Evolutionary conservation across 2,797 vertebrate species (phyloP).

Genomic region (Bradypodion ventrale): DNA sequence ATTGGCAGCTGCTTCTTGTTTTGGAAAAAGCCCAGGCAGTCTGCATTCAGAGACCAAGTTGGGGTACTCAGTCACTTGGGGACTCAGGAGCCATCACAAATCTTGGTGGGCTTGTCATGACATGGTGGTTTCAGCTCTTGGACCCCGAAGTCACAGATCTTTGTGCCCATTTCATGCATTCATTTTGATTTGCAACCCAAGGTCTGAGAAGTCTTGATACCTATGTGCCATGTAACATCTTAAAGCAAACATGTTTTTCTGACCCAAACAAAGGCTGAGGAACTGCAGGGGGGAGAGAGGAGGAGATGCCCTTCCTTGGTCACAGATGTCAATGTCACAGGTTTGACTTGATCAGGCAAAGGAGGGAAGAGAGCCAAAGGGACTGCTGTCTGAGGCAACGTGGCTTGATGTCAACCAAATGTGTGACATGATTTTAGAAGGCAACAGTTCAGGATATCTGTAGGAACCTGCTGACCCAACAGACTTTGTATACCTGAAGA

Average conservation of each 20-base stretch:
- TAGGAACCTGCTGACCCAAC: not conserved
- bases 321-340: not conserved
- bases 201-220: not conserved
- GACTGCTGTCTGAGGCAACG: not conserved
- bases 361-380: not conserved
- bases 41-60: conserved; percentile 10
- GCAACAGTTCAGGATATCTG: not conserved
- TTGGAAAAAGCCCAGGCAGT: conserved; percentile 45
- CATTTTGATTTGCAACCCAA: not conserved
- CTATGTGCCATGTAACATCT: not conserved
- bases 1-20: not conserved
- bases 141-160: not conserved
- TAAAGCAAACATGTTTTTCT: conserved; percentile 33
- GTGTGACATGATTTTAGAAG: not conserved
- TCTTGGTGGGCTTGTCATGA: not conserved
- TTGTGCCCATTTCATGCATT: not conserved
- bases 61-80: not conserved
- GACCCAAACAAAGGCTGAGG: accelerated
- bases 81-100: not conserved
- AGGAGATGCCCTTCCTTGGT: not conserved
- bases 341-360: not conserved
- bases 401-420: not conserved
- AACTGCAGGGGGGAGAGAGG: accelerated
- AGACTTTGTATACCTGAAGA: not conserved
- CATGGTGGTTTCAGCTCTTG: not conserved